Base-by-base conservation (phyloP, 37 sponge, comb jelly and placozoan genomes). In the Aplysina aerophoba region DNA sequence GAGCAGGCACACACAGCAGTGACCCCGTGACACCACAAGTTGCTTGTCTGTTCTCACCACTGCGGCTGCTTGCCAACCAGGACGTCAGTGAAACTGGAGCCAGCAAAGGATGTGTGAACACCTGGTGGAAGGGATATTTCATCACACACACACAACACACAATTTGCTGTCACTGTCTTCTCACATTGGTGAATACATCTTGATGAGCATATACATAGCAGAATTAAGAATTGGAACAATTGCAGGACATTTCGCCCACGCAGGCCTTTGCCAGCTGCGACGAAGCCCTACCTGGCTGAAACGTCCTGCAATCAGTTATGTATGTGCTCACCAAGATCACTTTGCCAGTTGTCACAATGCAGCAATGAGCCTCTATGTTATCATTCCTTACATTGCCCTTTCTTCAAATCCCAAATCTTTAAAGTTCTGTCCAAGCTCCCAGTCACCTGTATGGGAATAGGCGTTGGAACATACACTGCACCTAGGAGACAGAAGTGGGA, bases 361-460 rank as follows among this genome's bases (percentile, higher is more conserved):
- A n/a, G n/a, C n/a, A n/a, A 65, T 16, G 22, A 8, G 22, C 66
- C 22, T 30, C 19, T 5, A 21, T 50, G 57, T 80, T 4, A 55
- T 6, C 21, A 55, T 55, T 55, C 34, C 94, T 84, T 44, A 93
- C 98, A 96, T 73, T 86, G 66, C 73, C 81, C 89, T 58, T 73
- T 88, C 17, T 88, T 90, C 34, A 95, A 85, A 81, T 97, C 98
- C 98, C 98, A 97, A 30, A 97, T 86, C 80, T 95, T 93, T 35
- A 97, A 88, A 15, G 98, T 97, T 30, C 96, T 81, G 58, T 97
- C 98, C 59, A 94, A 92, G 80, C 96, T 96, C 14, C 98, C 98
- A 35, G 97, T 92, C 17, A 95, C 90, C 91, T 91, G 80, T 4
- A 56, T 24, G 13, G 15, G 37, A n/a, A 80, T 44, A 8, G 50